Conservation (phyloP, 2,113 vertebrate genomes). For the Oceanites oceanicus region DNA sequence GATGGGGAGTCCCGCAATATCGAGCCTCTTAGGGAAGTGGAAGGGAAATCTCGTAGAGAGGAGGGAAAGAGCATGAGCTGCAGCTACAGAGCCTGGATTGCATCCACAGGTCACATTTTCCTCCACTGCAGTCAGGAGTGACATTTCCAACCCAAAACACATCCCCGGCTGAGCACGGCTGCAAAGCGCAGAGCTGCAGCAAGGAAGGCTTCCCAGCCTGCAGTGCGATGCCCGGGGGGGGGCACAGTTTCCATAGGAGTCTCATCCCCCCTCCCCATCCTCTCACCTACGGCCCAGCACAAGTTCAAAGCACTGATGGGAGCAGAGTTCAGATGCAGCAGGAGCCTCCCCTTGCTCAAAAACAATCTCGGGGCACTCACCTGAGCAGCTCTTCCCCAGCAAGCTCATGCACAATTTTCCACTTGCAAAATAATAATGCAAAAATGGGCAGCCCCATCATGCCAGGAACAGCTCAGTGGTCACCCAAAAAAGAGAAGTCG, state of each 20-base stretch:
- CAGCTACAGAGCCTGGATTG: neutral
- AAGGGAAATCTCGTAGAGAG: neutral
- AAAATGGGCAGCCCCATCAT: fast-evolving
- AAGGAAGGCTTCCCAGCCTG: neutral
- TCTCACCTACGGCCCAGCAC: neutral
- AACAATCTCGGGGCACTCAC: neutral
- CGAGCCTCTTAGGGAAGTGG: fast-evolving
- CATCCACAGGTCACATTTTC: neutral
- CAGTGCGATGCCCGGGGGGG: fast-evolving
- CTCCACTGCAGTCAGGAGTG: neutral
- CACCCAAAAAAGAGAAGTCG: neutral
- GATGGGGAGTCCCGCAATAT: neutral
- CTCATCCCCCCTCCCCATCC: neutral
- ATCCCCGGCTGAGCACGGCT: fast-evolving
- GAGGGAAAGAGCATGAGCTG: neutral
- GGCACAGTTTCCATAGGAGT: neutral
- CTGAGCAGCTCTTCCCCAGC: neutral
- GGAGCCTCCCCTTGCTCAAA: fast-evolving
- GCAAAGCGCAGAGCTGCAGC: neutral
- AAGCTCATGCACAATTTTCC: neutral
- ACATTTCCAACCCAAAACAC: neutral
- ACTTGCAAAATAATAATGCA: neutral
- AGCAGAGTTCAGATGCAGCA: neutral
- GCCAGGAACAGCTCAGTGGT: neutral
- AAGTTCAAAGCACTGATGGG: neutral